Conservation (phyloP, 1,140 invertebrate genomes). For the Papilio glaucus region DNA sequence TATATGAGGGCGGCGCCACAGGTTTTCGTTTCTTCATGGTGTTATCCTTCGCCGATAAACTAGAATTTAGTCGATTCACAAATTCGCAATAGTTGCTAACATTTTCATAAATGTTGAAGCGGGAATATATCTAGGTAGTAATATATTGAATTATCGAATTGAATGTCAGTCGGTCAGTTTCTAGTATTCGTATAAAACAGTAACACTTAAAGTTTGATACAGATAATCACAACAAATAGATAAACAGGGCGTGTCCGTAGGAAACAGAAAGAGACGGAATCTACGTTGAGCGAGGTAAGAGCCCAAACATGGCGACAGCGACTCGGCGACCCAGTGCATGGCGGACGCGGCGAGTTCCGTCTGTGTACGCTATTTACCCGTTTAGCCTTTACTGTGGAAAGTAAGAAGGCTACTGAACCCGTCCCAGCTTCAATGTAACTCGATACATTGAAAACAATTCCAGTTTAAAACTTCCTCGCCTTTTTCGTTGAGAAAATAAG, state of each 20-base stretch:
- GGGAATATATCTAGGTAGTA: too few species aligned
- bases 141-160: too few species aligned
- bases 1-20: too few species aligned
- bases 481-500: constrained; percentile 27
- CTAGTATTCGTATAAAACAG: too few species aligned
- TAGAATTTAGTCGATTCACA: too few species aligned
- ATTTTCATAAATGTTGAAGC: too few species aligned
- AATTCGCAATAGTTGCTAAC: too few species aligned
- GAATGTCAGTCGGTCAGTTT: too few species aligned
- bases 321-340: constrained; percentile 59
- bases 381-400: constrained; percentile 61
- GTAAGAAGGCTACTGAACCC: constrained; percentile 58
- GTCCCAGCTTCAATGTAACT: constrained; percentile 53
- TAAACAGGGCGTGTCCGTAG: constrained; percentile 49
- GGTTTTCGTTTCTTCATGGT: too few species aligned
- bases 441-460: constrained; percentile 54
- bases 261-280: constrained; percentile 63
- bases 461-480: constrained; percentile 20
- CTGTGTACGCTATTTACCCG: constrained; percentile 66
- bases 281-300: constrained; percentile 62
- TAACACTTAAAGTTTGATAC: constrained; percentile 29
- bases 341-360: constrained; percentile 70
- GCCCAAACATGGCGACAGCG: constrained; percentile 69
- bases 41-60: too few species aligned
- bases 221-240: constrained; percentile 37